Percentiles rank a stretch among this genome's conserved stretches.
Evolutionary conservation across 2,888 invertebrate genomes (phyloP).

Genomic region (Schizotus pectinicornis): DNA sequence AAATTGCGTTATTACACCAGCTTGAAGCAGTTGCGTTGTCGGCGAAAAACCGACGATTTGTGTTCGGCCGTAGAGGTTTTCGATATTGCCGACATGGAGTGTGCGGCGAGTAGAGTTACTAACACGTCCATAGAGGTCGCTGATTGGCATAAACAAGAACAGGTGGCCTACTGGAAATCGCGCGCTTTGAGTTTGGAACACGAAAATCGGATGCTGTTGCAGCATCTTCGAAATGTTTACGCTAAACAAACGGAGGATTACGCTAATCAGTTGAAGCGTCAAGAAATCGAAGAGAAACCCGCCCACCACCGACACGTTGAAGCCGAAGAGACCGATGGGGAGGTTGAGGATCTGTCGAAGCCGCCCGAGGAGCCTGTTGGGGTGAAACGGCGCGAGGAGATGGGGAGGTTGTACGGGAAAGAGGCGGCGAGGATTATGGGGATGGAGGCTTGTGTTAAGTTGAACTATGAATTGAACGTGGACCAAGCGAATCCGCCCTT

Average conservation of each 20-base stretch:
- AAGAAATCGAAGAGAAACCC: slow-evolving; percentile 23
- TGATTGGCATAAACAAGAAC: slow-evolving; percentile 64
- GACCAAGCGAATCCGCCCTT: slow-evolving; percentile 67
- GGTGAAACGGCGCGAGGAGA: slow-evolving; percentile 49
- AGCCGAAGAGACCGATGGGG: slow-evolving; percentile 34
- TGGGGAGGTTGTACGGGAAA: slow-evolving; percentile 20
- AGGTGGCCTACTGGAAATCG: slow-evolving; percentile 68
- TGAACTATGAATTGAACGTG: slow-evolving; percentile 67
- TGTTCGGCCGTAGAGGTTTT: slow-evolving; percentile 43
- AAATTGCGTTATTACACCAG: slow-evolving; percentile 38
- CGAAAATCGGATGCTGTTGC: slow-evolving; percentile 64
- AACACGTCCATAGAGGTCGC: slow-evolving; percentile 46
- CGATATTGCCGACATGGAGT: slow-evolving; percentile 47
- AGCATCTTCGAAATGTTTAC: slow-evolving; percentile 58
- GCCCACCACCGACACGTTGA: slow-evolving; percentile 20
- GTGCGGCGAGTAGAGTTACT: slow-evolving; percentile 13
- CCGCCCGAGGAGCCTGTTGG: slow-evolving; percentile 52
- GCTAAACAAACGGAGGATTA: slow-evolving; percentile 44
- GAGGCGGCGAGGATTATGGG: slow-evolving; percentile 70
- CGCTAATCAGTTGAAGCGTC: slow-evolving; percentile 17
- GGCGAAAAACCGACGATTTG: slow-evolving; percentile 42
- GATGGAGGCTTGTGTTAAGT: slow-evolving; percentile 74
- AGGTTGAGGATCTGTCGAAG: slow-evolving; percentile 10
- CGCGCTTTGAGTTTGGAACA: slow-evolving; percentile 64
- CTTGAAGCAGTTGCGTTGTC: slow-evolving; percentile 33